These are phyloP conservation scores for Dicrostonyx torquatus DNA, from an alignment of 2,797 vertebrate species.

Conservation along the genomic window DNA sequence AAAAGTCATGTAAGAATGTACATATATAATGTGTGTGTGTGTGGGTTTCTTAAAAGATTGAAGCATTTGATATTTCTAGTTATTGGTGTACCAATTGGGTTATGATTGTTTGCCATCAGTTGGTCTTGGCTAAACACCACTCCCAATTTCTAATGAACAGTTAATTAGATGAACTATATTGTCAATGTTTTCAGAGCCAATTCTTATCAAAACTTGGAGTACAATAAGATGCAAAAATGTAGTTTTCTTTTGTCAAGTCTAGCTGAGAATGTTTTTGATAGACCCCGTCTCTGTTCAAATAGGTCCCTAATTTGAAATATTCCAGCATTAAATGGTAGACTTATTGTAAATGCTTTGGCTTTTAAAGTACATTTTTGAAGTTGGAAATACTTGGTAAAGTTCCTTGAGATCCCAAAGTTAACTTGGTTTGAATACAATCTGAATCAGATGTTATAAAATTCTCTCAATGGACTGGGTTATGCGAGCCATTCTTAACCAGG, in stretches of 20 bases:
- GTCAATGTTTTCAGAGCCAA: not conserved
- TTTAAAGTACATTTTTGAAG: slow-evolving; percentile 13
- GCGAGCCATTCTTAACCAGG: slow-evolving; percentile 13
- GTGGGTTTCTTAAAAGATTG: not conserved
- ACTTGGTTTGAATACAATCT: slow-evolving; percentile 34
- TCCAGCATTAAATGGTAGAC: slow-evolving; percentile 18
- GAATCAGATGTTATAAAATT: slow-evolving; percentile 35
- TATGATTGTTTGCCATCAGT: not conserved
- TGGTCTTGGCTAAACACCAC: not conserved
- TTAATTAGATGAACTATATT: slow-evolving; percentile 30
- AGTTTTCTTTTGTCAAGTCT: not conserved
- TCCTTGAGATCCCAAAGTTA: slow-evolving; percentile 26
- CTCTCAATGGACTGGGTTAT: slow-evolving; percentile 32
- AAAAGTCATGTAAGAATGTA: not conserved
- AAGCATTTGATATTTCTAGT: not conserved
- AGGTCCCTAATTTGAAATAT: slow-evolving; percentile 54
- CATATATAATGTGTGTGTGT: not conserved
- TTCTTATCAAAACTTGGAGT: slow-evolving; percentile 51
- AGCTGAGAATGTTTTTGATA: slow-evolving; percentile 38
- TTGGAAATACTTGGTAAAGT: slow-evolving; percentile 26
- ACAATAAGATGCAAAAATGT: slow-evolving; percentile 1
- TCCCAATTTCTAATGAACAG: not conserved
- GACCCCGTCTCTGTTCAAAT: slow-evolving; percentile 18
- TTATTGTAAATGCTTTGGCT: not conserved
- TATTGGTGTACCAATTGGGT: not conserved